Evolutionary conservation across 2,113 vertebrate genomes (phyloP).

Genomic region (Plectropomus leopardus): DNA sequence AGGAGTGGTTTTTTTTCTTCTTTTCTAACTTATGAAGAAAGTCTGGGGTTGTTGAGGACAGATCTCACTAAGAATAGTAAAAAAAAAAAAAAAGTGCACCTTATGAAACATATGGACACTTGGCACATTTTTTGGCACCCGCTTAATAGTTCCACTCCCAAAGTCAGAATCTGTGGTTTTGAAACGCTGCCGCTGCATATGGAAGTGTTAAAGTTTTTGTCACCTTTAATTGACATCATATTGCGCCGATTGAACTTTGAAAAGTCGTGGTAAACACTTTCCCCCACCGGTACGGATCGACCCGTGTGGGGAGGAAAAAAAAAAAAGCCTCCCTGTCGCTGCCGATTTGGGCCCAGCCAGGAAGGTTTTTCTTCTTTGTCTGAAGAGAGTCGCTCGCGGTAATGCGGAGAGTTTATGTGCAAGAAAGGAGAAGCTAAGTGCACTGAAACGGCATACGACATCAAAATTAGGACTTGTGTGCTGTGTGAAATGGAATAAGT

Average conservation of each 20-base stretch:
- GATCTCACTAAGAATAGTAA: constrained; percentile 44
- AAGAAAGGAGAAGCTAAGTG: constrained; percentile 56
- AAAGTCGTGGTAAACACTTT: constrained; percentile 78
- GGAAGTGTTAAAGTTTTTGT: constrained; percentile 85
- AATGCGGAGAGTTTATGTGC: constrained; percentile 36
- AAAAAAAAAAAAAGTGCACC: constrained; percentile 71
- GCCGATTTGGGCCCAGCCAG: constrained; percentile 24
- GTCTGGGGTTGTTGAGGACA: constrained; percentile 65
- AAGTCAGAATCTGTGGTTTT: constrained; percentile 75
- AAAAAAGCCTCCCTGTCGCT: constrained; percentile 24
- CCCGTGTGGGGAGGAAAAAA: constrained; percentile 16
- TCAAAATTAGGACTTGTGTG: constrained; percentile 64
- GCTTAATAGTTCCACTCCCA: constrained; percentile 70
- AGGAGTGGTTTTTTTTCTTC: not conserved
- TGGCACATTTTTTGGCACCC: constrained; percentile 75
- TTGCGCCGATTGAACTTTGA: constrained; percentile 75
- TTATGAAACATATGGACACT: constrained; percentile 80
- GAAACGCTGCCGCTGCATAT: constrained; percentile 76
- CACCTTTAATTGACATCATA: constrained; percentile 87
- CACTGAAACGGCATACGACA: constrained; percentile 61
- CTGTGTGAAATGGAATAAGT: constrained; percentile 74
- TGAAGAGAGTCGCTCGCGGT: constrained; percentile 54
- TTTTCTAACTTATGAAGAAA: constrained; percentile 54
- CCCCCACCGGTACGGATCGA: constrained; percentile 34
- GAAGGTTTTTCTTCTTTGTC: constrained; percentile 39